Evolutionary conservation across 2,797 vertebrate species (phyloP).

Genomic region (Sciurus carolinensis): DNA sequence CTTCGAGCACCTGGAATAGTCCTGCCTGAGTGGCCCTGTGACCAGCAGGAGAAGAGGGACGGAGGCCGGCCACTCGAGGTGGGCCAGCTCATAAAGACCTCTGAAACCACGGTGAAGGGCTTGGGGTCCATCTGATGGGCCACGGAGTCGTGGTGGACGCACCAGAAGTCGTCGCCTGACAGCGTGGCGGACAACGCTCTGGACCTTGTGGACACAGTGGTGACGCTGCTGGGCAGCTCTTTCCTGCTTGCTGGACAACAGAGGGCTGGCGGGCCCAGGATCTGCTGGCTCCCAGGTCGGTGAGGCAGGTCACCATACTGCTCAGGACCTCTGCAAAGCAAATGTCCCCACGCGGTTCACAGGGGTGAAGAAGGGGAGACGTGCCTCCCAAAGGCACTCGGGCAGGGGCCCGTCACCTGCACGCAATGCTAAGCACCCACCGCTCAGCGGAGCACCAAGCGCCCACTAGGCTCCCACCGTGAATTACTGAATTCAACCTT

Average conservation of each 20-base stretch:
- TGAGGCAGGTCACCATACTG: background rate
- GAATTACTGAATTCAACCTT: background rate
- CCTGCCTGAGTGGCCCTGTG: fast-evolving
- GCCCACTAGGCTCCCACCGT: background rate
- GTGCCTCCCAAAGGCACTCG: background rate
- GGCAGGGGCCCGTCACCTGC: fast-evolving
- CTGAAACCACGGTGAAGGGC: background rate
- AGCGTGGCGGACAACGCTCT: background rate
- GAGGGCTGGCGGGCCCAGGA: background rate
- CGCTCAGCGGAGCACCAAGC: background rate
- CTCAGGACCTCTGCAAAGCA: background rate
- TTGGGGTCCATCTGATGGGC: background rate
- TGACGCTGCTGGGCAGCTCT: fast-evolving
- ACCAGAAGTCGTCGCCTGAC: background rate
- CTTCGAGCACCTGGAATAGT: background rate
- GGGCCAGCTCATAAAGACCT: background rate
- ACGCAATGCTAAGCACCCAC: background rate
- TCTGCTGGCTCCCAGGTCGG: background rate
- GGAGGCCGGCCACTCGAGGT: background rate
- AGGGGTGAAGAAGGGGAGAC: no score
- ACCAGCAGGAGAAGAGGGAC: fast-evolving
- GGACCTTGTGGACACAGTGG: background rate
- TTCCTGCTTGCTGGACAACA: background rate
- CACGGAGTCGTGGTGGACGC: fast-evolving
- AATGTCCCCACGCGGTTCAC: background rate